Evolutionary conservation across 2,888 invertebrate genomes (phyloP).

Genomic region (Caenorhabditis macrosperma): DNA sequence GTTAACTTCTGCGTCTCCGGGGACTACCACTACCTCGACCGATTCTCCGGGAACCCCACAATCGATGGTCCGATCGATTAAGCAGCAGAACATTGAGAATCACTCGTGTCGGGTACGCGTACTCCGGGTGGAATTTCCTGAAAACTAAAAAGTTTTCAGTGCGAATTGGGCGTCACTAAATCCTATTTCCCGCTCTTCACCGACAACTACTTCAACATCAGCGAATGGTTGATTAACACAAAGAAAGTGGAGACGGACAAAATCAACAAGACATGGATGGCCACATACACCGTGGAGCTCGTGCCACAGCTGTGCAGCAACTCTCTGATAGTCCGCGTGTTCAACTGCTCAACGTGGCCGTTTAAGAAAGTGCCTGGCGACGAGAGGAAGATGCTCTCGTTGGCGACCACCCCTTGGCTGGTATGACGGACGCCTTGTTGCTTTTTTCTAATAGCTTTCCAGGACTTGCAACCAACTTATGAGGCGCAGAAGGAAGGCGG

Average conservation of each 20-base stretch:
- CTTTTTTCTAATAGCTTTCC: too few species aligned
- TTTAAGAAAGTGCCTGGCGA: slow-evolving; percentile 31
- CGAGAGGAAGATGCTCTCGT: slow-evolving; percentile 37
- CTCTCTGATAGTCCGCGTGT: not conserved
- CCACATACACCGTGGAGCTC: slow-evolving; percentile 24
- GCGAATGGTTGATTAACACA: slow-evolving; percentile 32
- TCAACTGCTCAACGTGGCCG: slow-evolving; percentile 42
- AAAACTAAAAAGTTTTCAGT: slow-evolving; percentile 8
- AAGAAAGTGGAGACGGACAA: slow-evolving; percentile 17
- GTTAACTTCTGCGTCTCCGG: not conserved
- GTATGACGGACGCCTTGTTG: too few species aligned
- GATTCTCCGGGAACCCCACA: not conserved
- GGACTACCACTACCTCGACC: not conserved
- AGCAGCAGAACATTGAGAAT: slow-evolving; percentile 6
- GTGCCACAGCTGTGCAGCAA: slow-evolving; percentile 29
- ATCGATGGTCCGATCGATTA: not conserved
- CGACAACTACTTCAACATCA: slow-evolving; percentile 31
- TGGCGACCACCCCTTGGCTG: slow-evolving; percentile 33
- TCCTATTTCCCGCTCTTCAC: slow-evolving; percentile 29
- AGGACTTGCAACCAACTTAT: not conserved
- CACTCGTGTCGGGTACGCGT: not conserved
- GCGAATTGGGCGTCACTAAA: slow-evolving; percentile 2
- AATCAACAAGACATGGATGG: slow-evolving; percentile 4
- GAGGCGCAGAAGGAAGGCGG: not conserved
- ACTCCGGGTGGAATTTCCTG: not conserved